These are phyloP conservation scores for Machimus rusticus DNA, from an alignment of 2,888 invertebrate genomes.

Conservation along the genomic window DNA sequence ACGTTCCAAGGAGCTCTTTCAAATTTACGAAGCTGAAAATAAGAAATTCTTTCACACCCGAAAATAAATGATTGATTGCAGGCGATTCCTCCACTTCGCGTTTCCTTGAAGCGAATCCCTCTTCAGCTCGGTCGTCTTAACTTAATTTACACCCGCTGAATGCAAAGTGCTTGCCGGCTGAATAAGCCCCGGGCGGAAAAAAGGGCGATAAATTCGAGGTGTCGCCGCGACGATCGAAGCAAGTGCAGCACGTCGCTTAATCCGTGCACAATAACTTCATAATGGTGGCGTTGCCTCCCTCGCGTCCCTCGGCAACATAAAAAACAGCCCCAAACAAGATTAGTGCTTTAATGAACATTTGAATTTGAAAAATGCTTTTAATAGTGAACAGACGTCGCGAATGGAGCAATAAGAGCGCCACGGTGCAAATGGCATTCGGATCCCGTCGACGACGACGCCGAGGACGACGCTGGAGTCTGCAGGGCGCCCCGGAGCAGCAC, in stretches of 20 bases:
- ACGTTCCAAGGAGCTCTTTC: neutral
- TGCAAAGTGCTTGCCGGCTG: neutral
- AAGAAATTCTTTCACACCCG: neutral
- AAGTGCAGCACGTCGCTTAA: slow-evolving; percentile 12
- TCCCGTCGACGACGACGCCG: neutral
- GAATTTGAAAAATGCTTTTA: slow-evolving; percentile 25
- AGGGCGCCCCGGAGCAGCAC: neutral
- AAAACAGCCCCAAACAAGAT: slow-evolving; percentile 9
- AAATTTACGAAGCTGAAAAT: slow-evolving; percentile 15
- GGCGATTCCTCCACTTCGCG: neutral
- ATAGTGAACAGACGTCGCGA: slow-evolving; percentile 9
- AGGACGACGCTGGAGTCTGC: neutral
- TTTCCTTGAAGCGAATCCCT: neutral
- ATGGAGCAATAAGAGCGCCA: neutral
- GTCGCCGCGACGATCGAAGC: neutral
- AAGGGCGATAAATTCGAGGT: slow-evolving; percentile 8
- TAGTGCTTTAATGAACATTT: slow-evolving; percentile 30
- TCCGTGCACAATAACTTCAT: slow-evolving; percentile 2
- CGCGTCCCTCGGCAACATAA: neutral
- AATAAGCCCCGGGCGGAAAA: neutral
- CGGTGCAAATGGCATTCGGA: neutral
- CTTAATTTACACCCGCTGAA: neutral
- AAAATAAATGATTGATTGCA: slow-evolving; percentile 28
- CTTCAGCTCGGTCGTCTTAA: neutral
- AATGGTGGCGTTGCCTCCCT: neutral